Conservation (phyloP, 2,888 invertebrate species). For the Bellardia pandia region DNA sequence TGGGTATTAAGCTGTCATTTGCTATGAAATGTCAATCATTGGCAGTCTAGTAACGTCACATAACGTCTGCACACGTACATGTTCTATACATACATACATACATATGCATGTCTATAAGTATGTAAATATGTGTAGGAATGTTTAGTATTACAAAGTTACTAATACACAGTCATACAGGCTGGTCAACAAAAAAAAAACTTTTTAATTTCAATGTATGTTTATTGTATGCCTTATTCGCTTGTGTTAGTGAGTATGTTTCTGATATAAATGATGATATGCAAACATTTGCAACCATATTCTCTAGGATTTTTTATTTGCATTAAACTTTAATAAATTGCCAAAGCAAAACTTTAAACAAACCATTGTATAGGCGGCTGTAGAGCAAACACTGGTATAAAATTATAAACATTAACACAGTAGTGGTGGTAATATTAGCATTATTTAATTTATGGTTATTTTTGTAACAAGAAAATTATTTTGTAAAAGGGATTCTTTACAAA, state of each 20-base stretch:
- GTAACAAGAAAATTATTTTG: too few species aligned
- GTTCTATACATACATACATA: conserved; percentile 13
- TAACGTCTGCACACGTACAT: conserved; percentile 71
- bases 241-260: conserved; percentile 16
- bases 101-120: conserved; percentile 21
- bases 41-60: conserved; percentile 73
- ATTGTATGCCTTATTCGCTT: not conserved
- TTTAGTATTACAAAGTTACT: not conserved
- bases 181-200: not conserved
- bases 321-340: conserved; percentile 71
- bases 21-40: conserved; percentile 75
- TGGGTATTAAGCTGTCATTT: conserved; percentile 74
- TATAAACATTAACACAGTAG: conserved; percentile 19
- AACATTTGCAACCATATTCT: conserved; percentile 68
- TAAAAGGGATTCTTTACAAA: too few species aligned
- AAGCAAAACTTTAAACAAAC: conserved; percentile 56
- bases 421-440: not conserved
- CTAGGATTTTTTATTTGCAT: conserved; percentile 55
- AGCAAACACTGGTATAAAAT: conserved; percentile 11
- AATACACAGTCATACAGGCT: not conserved
- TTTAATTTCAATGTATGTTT: not conserved
- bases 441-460: too few species aligned
- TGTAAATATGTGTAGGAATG: not conserved
- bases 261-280: conserved; percentile 68
- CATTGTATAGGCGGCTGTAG: conserved; percentile 17